phyloP scores from a whole-genome alignment of 2,797 vertebrate genomes.

The Balearica regulorum region DNA sequence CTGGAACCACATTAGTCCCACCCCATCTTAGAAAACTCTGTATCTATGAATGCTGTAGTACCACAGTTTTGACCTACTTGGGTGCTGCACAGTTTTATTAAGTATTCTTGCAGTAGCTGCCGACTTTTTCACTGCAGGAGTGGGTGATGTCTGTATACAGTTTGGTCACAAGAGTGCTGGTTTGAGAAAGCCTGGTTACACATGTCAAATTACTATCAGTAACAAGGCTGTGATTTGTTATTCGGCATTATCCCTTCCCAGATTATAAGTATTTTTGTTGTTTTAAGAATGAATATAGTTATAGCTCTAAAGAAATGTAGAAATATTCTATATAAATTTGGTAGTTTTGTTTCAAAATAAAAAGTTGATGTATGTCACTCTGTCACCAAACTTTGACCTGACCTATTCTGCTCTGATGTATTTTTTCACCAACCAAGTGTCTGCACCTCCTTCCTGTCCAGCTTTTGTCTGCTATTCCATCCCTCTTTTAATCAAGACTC shows the following conservation, averaged over 20 bases:
- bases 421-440: not conserved
- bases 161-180: not conserved
- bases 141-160: not conserved
- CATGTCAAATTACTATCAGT: fast-evolving
- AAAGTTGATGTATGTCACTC: not conserved
- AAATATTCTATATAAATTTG: not conserved
- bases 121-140: not conserved
- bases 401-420: not conserved
- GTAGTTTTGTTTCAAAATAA: not conserved
- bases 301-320: not conserved
- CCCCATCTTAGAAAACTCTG: not conserved
- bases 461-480: not conserved
- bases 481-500: not conserved
- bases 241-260: not conserved
- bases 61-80: not conserved
- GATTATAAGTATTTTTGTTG: not conserved
- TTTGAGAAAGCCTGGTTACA: not conserved
- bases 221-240: not conserved
- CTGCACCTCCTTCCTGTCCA: fast-evolving
- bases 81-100: not conserved
- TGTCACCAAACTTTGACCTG: not conserved
- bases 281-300: not conserved
- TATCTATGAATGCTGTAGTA: not conserved
- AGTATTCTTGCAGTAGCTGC: not conserved
- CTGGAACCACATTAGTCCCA: not conserved